These are phyloP conservation scores for Dendronephthya gigantea DNA, from an alignment of 64 coral and sea anemone species.

Conservation along the genomic window DNA sequence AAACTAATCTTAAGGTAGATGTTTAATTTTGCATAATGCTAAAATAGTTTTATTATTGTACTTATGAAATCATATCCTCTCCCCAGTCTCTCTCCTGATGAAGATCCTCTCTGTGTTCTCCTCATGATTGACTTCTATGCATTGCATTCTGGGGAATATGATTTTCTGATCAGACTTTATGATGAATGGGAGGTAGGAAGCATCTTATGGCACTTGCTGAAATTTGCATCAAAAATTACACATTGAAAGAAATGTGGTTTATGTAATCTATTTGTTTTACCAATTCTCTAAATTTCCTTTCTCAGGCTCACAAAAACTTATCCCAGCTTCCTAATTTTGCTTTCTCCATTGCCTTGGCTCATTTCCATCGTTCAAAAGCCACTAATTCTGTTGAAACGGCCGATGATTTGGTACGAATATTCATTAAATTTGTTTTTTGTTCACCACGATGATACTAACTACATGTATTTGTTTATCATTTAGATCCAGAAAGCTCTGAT, in stretches of 20 bases:
- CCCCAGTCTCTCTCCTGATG: slow-evolving; percentile 74
- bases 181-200: slow-evolving; percentile 83
- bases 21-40: no score
- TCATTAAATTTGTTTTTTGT: no score
- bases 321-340: slow-evolving; percentile 94
- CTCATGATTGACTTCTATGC: slow-evolving; percentile 98
- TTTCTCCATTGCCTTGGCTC: slow-evolving; percentile 64
- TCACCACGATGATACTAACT: not conserved
- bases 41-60: no score
- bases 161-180: slow-evolving; percentile 65
- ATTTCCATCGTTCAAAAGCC: slow-evolving; percentile 54
- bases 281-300: not conserved
- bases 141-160: slow-evolving; percentile 67
- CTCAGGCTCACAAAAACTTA: slow-evolving; percentile 74
- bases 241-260: not conserved
- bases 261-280: not conserved
- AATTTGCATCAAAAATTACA: no score
- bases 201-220: no score
- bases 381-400: slow-evolving; percentile 34
- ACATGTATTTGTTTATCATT: not conserved
- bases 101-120: slow-evolving; percentile 78
- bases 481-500: slow-evolving; percentile 79
- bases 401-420: slow-evolving; percentile 57
- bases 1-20: slow-evolving; percentile 65
- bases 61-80: not conserved